phyloP scores from a whole-genome alignment of 2,113 vertebrate species.

The Vireo altiloquus region DNA sequence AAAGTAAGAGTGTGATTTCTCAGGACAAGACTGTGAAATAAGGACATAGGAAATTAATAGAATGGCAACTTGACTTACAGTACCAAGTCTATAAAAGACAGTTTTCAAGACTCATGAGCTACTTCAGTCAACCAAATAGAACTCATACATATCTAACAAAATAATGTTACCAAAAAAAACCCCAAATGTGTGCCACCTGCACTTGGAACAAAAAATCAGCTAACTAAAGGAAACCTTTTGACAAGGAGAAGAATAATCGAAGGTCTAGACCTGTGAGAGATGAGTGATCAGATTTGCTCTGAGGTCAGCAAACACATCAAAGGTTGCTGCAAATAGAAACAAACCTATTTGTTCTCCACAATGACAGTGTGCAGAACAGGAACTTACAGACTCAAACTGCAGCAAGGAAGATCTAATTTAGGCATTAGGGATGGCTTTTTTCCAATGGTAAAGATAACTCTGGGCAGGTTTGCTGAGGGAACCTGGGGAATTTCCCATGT shows the following conservation, averaged over 20 bases:
- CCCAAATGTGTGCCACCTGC: not conserved
- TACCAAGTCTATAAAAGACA: not conserved
- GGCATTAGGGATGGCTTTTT: not conserved
- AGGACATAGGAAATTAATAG: not conserved
- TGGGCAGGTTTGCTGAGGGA: not conserved
- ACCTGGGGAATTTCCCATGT: not conserved
- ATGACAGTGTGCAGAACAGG: not conserved
- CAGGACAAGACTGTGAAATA: not conserved
- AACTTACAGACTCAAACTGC: not conserved
- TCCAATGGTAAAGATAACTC: not conserved
- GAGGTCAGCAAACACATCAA: slow-evolving; percentile 10
- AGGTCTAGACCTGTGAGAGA: not conserved
- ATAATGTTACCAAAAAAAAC: not conserved
- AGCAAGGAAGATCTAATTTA: not conserved
- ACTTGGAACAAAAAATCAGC: not conserved
- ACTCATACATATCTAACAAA: not conserved
- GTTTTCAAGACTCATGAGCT: not conserved
- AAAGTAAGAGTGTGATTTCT: not conserved
- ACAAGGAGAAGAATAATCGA: not conserved
- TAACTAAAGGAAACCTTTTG: not conserved
- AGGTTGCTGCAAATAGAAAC: not conserved
- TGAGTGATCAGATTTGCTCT: not conserved
- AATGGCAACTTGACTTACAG: not conserved
- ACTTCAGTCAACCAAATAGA: not conserved
- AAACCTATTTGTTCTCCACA: not conserved